Percentiles rank a stretch among this genome's conserved stretches.
These are phyloP conservation scores for Bombycilla garrulus DNA, from an alignment of 2,113 vertebrate species.

Conservation along the genomic window DNA sequence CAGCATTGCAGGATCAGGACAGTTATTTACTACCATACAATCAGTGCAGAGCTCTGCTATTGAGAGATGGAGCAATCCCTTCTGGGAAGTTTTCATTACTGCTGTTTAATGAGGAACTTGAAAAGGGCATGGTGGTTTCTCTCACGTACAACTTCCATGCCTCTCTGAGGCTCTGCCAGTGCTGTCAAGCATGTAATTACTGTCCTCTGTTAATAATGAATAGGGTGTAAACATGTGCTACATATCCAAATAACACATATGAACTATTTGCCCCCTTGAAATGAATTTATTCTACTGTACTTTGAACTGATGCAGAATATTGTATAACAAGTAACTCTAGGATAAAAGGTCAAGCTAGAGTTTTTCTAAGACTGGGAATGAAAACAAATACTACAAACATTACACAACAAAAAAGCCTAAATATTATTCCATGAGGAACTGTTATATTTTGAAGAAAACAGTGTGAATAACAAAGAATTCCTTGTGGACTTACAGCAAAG, in stretches of 20 bases:
- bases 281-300: background rate
- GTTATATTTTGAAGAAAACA: slow-evolving; percentile 17
- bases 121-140: background rate
- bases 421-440: slow-evolving; percentile 2
- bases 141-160: background rate
- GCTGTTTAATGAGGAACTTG: background rate
- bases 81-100: background rate
- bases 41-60: background rate
- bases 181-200: background rate
- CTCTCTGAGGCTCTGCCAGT: background rate
- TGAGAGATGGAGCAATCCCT: background rate
- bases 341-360: slow-evolving; percentile 24
- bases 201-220: background rate
- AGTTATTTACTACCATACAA: background rate
- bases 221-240: background rate
- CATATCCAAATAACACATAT: slow-evolving; percentile 12
- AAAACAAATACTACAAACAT: slow-evolving; percentile 41
- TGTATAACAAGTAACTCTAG: slow-evolving; percentile 5
- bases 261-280: background rate
- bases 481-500: slow-evolving; percentile 17
- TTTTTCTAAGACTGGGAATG: background rate
- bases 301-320: slow-evolving; percentile 2
- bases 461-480: slow-evolving; percentile 34
- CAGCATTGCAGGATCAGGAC: background rate
- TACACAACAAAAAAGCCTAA: slow-evolving; percentile 31